Base-by-base conservation (phyloP, 2,113 vertebrate genomes). In the Cyprinodon brontotheroides region DNA sequence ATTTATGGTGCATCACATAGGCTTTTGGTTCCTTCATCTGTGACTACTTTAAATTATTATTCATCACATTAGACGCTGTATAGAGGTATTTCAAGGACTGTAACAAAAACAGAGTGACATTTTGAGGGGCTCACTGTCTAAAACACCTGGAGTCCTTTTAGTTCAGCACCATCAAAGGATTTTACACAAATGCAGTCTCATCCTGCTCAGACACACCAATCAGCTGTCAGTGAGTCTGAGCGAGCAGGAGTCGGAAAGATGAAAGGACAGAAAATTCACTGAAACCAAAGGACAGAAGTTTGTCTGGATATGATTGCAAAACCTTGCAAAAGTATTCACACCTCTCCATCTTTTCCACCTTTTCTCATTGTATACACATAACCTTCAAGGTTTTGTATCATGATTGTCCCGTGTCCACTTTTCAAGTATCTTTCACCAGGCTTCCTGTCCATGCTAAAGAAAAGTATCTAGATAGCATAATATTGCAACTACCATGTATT, bases 101-200 rank as follows among this genome's bases (percentile, higher is more conserved):
- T 17, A 68, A 45, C 83, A 47, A 65, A 65, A 38, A 62, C 73
- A 43, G 2, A 38, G 61, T 77, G 70, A 86, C 72, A 57, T 80
- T 62, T 68, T 61, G 20, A 20, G 50, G 70, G 61, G 65, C 60
- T n/a, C 43, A 8, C 60, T 0, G 37, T 57, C 68, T 66, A 68
- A 64, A 74, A 87, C 90, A 92, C 91, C 91, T 92, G 91, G 75
- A 76, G 38, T 87, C 85, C 78, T 74, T 64, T 91, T 72, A 85
- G 79, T 76, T 84, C 72, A 40, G 69, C 76, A 77, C 6, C 87
- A 89, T 92, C 90, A 92, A 92, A 91, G 86, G 86, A 15, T 78
- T 72, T 53, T 1, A 73, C 84, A 87, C 88, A 84, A 79, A 86
- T 14, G 53, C 77, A 68, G 61, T 17, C 69, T 39, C 7, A 65